phyloP scores from a whole-genome alignment of 2,113 vertebrate species.

The Daubentonia madagascariensis region DNA sequence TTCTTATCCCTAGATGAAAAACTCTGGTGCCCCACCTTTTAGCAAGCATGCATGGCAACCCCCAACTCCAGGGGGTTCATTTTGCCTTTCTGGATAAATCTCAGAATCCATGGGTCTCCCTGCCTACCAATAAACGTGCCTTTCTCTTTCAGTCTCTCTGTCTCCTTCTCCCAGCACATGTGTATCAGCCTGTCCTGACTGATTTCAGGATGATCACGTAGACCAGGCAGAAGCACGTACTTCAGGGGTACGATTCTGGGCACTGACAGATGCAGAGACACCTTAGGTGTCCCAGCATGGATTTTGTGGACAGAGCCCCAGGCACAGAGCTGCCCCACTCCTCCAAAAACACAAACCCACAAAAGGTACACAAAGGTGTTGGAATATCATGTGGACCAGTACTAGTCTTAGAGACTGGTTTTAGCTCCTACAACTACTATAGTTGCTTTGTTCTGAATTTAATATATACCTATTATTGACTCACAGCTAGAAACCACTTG shows the following conservation, averaged over 20 bases:
- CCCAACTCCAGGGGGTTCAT: not conserved
- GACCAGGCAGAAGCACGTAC: not conserved
- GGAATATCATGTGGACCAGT: not conserved
- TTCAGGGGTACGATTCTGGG: not conserved
- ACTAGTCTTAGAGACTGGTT: not conserved
- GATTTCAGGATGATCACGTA: not conserved
- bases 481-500: not conserved
- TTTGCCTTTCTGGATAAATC: not conserved
- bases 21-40: not conserved
- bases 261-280: not conserved
- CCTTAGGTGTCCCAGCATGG: not conserved
- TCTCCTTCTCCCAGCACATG: not conserved
- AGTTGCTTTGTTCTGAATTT: not conserved
- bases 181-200: not conserved
- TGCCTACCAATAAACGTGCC: not conserved
- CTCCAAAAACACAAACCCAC: not conserved
- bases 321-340: not conserved
- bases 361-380: not conserved
- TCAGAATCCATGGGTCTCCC: not conserved
- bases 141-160: not conserved
- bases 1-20: constrained; percentile 2
- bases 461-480: not conserved
- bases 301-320: not conserved
- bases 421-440: not conserved
- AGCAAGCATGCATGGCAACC: not conserved